Conservation (phyloP, 2,797 vertebrate species). For the Eulemur mongoz region DNA sequence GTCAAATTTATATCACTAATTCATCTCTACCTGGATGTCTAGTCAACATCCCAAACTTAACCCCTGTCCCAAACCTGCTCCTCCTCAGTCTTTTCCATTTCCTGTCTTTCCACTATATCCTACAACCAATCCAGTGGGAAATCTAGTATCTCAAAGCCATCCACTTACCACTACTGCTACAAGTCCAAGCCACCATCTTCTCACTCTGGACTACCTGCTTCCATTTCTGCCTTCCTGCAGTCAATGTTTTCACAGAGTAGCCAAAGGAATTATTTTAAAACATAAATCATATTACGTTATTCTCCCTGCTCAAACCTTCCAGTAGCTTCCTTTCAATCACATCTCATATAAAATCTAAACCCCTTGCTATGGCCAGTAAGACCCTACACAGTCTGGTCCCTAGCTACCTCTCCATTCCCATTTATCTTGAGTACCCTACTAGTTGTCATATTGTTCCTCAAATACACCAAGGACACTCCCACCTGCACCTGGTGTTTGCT, state of each 20-base stretch:
- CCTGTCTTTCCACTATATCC: neutral
- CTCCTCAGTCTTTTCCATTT: neutral
- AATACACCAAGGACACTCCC: neutral
- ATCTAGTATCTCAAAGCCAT: neutral
- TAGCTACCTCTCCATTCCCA: neutral
- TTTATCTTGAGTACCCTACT: neutral
- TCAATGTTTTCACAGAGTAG: neutral
- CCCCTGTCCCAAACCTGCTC: neutral
- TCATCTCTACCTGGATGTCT: neutral
- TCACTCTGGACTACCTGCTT: neutral
- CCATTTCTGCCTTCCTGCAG: neutral
- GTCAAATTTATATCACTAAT: neutral
- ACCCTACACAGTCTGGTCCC: neutral
- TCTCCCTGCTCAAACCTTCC: neutral
- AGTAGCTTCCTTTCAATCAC: neutral
- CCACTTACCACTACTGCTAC: neutral
- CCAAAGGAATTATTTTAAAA: conserved; percentile 28
- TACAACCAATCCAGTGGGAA: neutral
- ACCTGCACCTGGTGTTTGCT: neutral
- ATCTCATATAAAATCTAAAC: neutral
- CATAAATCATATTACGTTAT: neutral
- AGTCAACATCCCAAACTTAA: neutral
- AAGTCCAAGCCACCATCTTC: neutral
- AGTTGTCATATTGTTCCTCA: neutral
- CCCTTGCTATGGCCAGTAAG: neutral